Evolutionary conservation across 1,140 invertebrate species (phyloP).

Genomic region (Carcinoscorpius rotundicauda): DNA sequence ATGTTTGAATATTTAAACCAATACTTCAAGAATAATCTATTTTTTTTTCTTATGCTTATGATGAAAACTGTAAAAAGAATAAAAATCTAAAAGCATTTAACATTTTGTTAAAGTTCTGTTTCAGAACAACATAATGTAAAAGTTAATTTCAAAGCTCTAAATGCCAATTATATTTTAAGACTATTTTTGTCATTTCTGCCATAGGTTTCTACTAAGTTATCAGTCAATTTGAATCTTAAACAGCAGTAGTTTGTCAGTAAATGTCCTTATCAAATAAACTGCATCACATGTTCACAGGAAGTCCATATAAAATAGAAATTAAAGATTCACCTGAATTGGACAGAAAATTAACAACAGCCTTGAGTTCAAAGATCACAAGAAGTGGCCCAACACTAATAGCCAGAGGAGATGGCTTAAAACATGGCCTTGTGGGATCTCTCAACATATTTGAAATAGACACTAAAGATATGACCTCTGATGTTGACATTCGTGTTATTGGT

Average conservation of each 20-base stretch:
- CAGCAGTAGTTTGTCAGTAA: neutral
- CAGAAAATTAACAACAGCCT: slow-evolving; percentile 23
- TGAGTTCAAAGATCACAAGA: slow-evolving; percentile 21
- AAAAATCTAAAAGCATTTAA: neutral
- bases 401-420: slow-evolving; percentile 40
- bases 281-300: slow-evolving; percentile 43
- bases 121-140: neutral
- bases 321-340: neutral
- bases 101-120: neutral
- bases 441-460: slow-evolving; percentile 47
- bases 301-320: slow-evolving; percentile 65
- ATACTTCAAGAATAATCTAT: neutral
- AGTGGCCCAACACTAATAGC: slow-evolving; percentile 25
- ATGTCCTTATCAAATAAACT: neutral
- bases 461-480: slow-evolving; percentile 34
- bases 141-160: neutral
- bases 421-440: slow-evolving; percentile 42
- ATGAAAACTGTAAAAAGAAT: neutral
- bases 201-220: too few species aligned
- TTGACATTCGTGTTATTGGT: slow-evolving; percentile 38
- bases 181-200: too few species aligned
- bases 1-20: neutral
- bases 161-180: too few species aligned
- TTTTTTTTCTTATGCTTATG: neutral
- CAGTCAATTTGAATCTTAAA: neutral